phyloP scores from a whole-genome alignment of 2,797 vertebrate genomes.

The Sebastiscus albofasciatus region DNA sequence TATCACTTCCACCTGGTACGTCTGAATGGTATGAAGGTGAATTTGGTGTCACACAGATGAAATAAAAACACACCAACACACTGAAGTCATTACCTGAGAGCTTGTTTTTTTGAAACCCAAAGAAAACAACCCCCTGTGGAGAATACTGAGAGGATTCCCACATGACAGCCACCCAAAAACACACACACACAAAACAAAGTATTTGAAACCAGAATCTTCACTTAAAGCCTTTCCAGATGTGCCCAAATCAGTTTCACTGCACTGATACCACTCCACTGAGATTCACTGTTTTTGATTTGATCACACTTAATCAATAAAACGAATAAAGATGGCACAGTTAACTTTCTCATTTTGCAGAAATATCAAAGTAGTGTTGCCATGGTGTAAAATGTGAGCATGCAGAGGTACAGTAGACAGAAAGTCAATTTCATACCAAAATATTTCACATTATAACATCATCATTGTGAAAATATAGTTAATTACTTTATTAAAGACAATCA shows the following conservation, averaged over 20 bases:
- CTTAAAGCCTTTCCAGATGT: constrained; percentile 83
- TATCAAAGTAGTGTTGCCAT: neutral
- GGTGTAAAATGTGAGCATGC: neutral
- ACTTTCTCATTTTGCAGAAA: neutral
- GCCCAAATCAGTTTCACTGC: constrained; percentile 50
- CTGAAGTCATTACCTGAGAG: constrained; percentile 79
- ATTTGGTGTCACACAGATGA: constrained; percentile 6
- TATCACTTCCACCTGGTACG: neutral
- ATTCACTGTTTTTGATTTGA: neutral
- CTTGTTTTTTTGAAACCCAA: constrained; percentile 69
- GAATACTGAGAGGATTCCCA: constrained; percentile 78
- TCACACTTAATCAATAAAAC: neutral
- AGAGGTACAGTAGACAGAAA: neutral
- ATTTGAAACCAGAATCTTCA: constrained; percentile 51
- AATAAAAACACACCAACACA: constrained; percentile 56
- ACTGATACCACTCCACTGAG: constrained; percentile 8
- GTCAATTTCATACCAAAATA: neutral
- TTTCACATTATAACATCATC: neutral
- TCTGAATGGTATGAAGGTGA: neutral
- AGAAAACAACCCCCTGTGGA: constrained; percentile 76
- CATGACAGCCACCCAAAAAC: constrained; percentile 60
- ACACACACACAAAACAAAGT: constrained; percentile 25
- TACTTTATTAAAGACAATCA: neutral
- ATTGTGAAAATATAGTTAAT: neutral
- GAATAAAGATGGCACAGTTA: neutral